These are phyloP conservation scores for Chaetogeoica ovagalla DNA, from an alignment of 2,888 invertebrate genomes.

Conservation along the genomic window DNA sequence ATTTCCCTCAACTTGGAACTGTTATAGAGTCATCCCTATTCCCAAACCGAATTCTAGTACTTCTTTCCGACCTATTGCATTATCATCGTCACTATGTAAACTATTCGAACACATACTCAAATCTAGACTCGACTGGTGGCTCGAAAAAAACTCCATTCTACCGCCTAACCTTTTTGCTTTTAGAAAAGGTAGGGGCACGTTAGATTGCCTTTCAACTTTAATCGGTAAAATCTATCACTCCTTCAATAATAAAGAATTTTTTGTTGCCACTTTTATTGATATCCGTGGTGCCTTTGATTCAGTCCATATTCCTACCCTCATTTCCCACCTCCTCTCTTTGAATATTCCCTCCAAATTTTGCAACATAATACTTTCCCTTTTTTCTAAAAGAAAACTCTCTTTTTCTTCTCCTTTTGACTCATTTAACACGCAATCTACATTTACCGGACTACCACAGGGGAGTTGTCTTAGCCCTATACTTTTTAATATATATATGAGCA, in stretches of 20 bases:
- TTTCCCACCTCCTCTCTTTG: background rate
- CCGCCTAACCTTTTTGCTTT: background rate
- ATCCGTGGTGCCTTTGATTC: background rate
- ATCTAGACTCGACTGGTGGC: background rate
- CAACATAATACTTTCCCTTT: background rate
- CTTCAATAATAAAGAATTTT: constrained; percentile 4
- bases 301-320: background rate
- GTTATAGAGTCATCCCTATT: background rate
- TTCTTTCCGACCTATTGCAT: background rate
- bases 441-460: background rate
- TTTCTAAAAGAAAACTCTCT: background rate
- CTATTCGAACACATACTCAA: background rate
- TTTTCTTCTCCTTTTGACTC: background rate
- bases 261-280: background rate
- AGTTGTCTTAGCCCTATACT: no score
- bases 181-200: background rate
- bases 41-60: background rate
- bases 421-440: background rate
- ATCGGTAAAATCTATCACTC: constrained; percentile 5
- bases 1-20: background rate
- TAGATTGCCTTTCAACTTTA: background rate
- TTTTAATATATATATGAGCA: no score
- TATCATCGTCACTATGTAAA: background rate
- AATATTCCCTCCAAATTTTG: background rate
- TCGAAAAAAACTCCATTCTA: background rate